A percentile compares a stretch with the other conserved stretches of the same genome.
Conservation (phyloP, 2,888 invertebrate species). For the Gandaritis pyraliata region DNA sequence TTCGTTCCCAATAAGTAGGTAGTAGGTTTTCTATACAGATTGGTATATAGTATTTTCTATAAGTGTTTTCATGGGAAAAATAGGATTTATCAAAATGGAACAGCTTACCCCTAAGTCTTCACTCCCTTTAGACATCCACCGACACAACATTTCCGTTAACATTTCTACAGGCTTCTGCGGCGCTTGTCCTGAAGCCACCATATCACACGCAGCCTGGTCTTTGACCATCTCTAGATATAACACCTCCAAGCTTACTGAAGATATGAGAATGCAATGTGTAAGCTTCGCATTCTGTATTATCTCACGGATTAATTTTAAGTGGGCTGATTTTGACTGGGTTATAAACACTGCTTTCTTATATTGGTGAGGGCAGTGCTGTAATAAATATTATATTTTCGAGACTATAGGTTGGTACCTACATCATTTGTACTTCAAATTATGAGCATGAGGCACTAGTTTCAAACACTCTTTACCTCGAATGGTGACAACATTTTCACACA, state of each 20-base stretch:
- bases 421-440: no score
- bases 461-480: conserved; percentile 77
- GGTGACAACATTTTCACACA: conserved; percentile 87
- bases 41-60: no score
- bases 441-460: no score
- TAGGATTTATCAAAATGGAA: no score
- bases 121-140: conserved; percentile 83
- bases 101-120: conserved; percentile 12
- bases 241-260: conserved; percentile 82
- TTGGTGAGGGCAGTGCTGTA: conserved; percentile 64
- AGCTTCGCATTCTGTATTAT: conserved; percentile 86
- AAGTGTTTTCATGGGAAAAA: no score
- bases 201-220: conserved; percentile 68
- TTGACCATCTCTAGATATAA: conserved; percentile 77
- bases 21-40: no score
- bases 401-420: no score
- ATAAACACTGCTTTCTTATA: conserved; percentile 83
- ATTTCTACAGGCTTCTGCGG: conserved; percentile 63
- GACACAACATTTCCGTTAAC: conserved; percentile 62
- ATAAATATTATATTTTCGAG: conserved; percentile 14
- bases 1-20: no score
- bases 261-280: conserved; percentile 85
- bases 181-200: conserved; percentile 63
- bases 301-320: conserved; percentile 83
- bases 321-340: conserved; percentile 80